These are phyloP conservation scores for Neotoxoptera formosana DNA, from an alignment of 1,140 invertebrate genomes.

Conservation along the genomic window DNA sequence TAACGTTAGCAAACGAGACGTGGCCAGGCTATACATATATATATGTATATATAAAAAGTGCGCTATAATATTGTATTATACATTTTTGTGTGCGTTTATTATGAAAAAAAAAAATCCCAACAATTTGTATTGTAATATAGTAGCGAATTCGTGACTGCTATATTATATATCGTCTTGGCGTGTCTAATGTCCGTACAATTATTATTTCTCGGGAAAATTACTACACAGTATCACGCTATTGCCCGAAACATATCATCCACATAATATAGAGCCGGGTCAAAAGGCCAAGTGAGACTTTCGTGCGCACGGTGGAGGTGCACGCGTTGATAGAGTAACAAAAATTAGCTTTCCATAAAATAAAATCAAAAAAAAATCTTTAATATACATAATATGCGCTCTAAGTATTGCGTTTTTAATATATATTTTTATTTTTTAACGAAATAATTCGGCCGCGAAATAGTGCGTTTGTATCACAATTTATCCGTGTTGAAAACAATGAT, in stretches of 20 bases:
- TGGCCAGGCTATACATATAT: no score
- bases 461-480: not conserved
- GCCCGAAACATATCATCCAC: constrained; percentile 17
- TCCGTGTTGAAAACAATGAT: not conserved
- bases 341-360: not conserved
- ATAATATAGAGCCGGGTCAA: constrained; percentile 39
- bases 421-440: not conserved
- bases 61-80: not conserved
- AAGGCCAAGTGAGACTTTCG: constrained; percentile 50
- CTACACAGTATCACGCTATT: constrained; percentile 41
- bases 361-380: not conserved
- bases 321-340: not conserved
- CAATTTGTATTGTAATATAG: constrained; percentile 17
- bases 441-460: not conserved
- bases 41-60: not conserved
- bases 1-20: not conserved
- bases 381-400: not conserved
- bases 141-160: constrained; percentile 42
- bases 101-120: not conserved
- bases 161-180: constrained; percentile 47
- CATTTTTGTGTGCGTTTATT: constrained; percentile 9
- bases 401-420: not conserved
- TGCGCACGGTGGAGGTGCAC: not conserved
- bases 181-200: constrained; percentile 53
- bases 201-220: constrained; percentile 52